Evolutionary conservation across 2,797 vertebrate species (phyloP), one percentile per base, ranked within the genome.

Genomic region (Eulemur coronatus): DNA sequence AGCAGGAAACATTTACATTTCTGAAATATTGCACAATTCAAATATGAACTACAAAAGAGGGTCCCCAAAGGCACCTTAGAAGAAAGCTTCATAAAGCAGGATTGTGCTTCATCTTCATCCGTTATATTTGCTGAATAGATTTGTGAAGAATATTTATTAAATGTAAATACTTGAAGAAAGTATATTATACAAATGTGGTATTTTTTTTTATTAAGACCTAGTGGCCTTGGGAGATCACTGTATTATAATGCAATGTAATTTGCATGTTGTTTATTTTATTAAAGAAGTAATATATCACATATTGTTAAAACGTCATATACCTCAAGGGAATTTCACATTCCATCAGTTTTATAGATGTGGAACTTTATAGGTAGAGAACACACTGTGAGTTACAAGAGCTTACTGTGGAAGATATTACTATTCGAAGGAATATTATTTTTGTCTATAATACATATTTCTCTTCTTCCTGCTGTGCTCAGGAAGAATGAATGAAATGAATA

Each of bases 201-300:
- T 75, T 90, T 95, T 95, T 95, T 46, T 97, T 98, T 91, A 91
- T 81, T 96, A 97, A 98, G 90, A 95, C 69, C 20, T 20, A 41
- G 28, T 72, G 95, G 95, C 88, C 61, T 90, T 96, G 92, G 76
- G 96, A 96, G 90, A 97, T 55, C 69, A 94, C 59, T 79, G 48
- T 63, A 72, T 89, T 93, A 95, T 87, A 95, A 95, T 79, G 94
- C 48, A 89, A 30, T 84, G 35, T 33, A 93, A 94, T 95, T 97
- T 98, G 92, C 98, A 96, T 96, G 96, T 93, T 95, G 97, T 98
- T 96, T 98, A 94, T 95, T 75, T 57, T 85, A 94, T 82, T 95
- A 96, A 92, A 97, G 96, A 82, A 95, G 48, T 82, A 92, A 95
- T 82, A 93, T 73, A 95, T 91, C 82, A 92, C 73, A 94, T 63